A percentile compares a stretch with the other conserved stretches of the same genome.
Conservation (phyloP, 1,140 invertebrate genomes). For the Tetragnatha versicolor region DNA sequence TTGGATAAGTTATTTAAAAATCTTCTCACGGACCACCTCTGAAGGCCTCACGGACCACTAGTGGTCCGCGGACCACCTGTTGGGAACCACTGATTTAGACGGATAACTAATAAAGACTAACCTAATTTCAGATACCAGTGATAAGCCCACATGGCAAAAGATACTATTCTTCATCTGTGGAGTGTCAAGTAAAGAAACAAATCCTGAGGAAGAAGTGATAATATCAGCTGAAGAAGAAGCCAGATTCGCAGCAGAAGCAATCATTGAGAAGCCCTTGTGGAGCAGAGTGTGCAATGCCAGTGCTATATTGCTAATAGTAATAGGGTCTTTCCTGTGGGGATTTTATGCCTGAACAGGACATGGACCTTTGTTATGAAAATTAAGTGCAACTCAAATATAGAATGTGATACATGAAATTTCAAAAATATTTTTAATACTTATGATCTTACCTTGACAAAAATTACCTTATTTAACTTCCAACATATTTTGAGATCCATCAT, state of each 20-base stretch:
- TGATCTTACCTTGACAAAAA: no score
- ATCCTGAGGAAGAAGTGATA: neutral
- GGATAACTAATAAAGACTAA: neutral
- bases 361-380: no score
- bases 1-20: no score
- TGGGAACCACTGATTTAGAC: no score
- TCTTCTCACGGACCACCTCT: no score
- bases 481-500: no score
- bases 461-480: no score
- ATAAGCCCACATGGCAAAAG: conserved; percentile 24
- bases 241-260: conserved; percentile 36
- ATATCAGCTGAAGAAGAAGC: conserved; percentile 53
- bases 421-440: no score
- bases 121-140: neutral
- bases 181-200: neutral
- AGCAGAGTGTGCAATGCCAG: conserved; percentile 36
- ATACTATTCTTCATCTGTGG: conserved; percentile 51
- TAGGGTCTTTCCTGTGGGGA: conserved; percentile 56
- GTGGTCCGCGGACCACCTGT: no score
- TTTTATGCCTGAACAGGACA: conserved; percentile 55
- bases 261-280: conserved; percentile 57
- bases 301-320: conserved; percentile 50
- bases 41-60: no score
- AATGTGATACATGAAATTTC: no score
- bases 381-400: no score